Percentiles rank a stretch among this genome's conserved stretches.
These are phyloP conservation scores for Setophaga kirtlandii DNA, from an alignment of 2,113 vertebrate genomes.

Conservation along the genomic window DNA sequence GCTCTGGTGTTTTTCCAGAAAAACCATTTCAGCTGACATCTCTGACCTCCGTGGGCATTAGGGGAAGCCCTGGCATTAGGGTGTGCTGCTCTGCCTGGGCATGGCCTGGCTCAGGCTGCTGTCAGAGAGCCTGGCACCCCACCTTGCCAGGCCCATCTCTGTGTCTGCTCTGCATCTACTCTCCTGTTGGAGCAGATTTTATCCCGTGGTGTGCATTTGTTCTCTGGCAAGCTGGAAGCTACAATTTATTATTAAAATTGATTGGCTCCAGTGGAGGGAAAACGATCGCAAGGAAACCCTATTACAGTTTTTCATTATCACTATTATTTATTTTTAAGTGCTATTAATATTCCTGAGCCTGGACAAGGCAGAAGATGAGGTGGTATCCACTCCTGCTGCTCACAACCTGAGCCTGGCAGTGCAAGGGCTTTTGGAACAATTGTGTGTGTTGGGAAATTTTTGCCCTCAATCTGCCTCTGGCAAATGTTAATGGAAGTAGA, in stretches of 20 bases:
- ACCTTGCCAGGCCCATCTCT: not conserved
- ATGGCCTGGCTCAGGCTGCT: not conserved
- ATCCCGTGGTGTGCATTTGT: not conserved
- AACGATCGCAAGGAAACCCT: constrained; percentile 57
- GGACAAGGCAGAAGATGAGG: constrained; percentile 33
- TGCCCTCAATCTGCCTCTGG: not conserved
- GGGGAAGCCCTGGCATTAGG: not conserved
- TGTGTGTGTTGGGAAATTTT: not conserved
- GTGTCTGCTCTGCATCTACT: not conserved
- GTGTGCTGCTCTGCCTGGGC: not conserved
- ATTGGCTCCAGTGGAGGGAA: constrained; percentile 44
- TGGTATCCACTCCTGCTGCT: not conserved
- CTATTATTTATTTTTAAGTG: constrained; percentile 68
- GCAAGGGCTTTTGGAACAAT: not conserved
- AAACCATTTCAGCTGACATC: fast-evolving
- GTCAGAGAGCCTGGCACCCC: not conserved
- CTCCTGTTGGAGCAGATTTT: not conserved
- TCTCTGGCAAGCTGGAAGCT: constrained; percentile 49
- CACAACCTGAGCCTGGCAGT: not conserved
- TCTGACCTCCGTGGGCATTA: fast-evolving
- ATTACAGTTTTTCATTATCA: constrained; percentile 63
- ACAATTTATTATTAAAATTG: constrained; percentile 69
- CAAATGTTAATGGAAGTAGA: not conserved
- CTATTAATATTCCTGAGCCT: constrained; percentile 59
- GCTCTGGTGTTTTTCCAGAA: not conserved